Base-by-base conservation (phyloP, 2,113 vertebrate genomes). In the Fukomys damarensis region DNA sequence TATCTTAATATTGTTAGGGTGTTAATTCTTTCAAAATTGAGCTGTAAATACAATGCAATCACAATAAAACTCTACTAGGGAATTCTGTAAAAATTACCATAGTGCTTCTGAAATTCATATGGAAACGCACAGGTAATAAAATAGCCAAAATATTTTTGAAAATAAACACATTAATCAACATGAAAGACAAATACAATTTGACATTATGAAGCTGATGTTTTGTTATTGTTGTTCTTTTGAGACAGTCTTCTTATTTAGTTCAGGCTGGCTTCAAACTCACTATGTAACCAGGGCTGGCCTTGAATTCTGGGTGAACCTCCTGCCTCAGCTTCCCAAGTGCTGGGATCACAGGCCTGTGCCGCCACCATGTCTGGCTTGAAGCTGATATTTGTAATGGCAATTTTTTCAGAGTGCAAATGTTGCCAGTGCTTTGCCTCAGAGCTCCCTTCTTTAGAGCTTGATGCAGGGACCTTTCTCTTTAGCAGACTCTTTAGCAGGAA, bases 401-500 rank as follows among this genome's bases (percentile, higher is more conserved):
- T 52, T 79, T 52, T 94, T 97, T 54, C 49, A 92, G 59, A 94
- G 85, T 30, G 72, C 46, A 61, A 94, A 93, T 94, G 56, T 92
- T 97, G 58, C 79, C 92, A 76, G 86, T 46, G 79, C 26, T 93
- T 96, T 95, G 63, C 56, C 59, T 90, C 56, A 63, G 65, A 93
- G 58, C 52, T 89, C 65, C 38, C 11, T 1, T 98, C 89, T 95
- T 95, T 84, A 76, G 85, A 77, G 81, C 93, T 97, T 87, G 91
- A 94, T 77, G 16, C 54, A 61, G 59, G 96, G 70, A 49, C 0
- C 0, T 94, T 98, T 98, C 88, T n/a, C 86, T 97, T 98, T 96
- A 97, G 95, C 79, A 97, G 32, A 77, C 91, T 95, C 95, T 97
- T 92, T 82, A 86, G 43, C 82, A 97, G 77, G 66, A 87, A 77